Evolutionary conservation across 2,797 vertebrate species (phyloP), one percentile per base, ranked within the genome.

Genomic region (Stomatorhinus walkeri): DNA sequence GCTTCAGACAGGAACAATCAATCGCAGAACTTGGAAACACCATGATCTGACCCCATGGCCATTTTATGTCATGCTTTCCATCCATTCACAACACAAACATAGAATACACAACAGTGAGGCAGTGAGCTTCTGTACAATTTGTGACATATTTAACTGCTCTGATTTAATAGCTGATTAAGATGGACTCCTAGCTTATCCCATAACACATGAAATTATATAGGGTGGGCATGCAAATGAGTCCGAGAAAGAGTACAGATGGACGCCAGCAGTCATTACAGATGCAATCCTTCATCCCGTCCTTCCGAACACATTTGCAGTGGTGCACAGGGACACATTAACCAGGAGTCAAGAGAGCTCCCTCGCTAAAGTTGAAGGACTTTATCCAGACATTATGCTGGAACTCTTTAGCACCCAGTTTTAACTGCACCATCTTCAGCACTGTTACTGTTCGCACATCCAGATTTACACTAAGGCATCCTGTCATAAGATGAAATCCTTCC

Each of bases 371-470:
- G 59, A 59, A 51, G 61, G 84, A 68, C 36, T 5, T 14, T 40
- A 61, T 46, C 36, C 40, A 9, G 68, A n/a, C 24, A 19, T 48
- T 19, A n/a, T 12, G 10, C 76, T 24, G n/a, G 43, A 46, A 64
- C 8, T 10, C 54, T 12, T 22, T 43, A 32, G 59, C 79, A 87
- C 88, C 88, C 89, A 24, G 88, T 64, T 4, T 81, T 89, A 88
- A 88, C 56, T 54, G 91, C 88, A 64, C 12, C 52, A 64, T 24
- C 43, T 85, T 10, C 24, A n/a, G 85, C 51, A n/a, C 24, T 19
- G 28, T 16, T 51, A 51, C 81, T 85, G 43, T 51, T n/a, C 0
- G 4, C n/a, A 49, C 14, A 28, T 12, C 81, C 81, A 85, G 36
- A 81, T 46, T 43, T 22, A 46, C n/a, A 81, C 28, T 36, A 19